Conservation (phyloP, 2,888 invertebrate species). For the Tuta absoluta region DNA sequence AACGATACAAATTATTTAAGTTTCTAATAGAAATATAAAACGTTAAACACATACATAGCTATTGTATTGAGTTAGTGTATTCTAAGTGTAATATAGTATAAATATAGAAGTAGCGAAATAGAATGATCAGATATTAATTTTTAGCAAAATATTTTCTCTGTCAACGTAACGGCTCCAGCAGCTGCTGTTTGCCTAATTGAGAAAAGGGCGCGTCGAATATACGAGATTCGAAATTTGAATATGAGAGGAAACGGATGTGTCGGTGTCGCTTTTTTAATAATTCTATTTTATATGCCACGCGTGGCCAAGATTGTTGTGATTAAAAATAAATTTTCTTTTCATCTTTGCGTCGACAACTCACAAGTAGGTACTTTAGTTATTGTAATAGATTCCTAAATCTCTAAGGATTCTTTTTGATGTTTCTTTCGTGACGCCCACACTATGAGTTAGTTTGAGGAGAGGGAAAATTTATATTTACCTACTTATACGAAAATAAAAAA, state of each 20-base stretch:
- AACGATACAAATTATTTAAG: no score
- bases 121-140: no score
- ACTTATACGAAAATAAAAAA: background rate
- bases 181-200: conserved; percentile 48
- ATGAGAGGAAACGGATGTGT: conserved; percentile 74
- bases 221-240: conserved; percentile 47
- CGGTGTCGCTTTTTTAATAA: conserved; percentile 73
- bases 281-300: conserved; percentile 67
- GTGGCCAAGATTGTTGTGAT: conserved; percentile 60
- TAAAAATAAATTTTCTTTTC: conserved; percentile 72
- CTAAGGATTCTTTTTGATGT: conserved; percentile 60
- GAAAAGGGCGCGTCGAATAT: conserved; percentile 46
- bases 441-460: background rate
- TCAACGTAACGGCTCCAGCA: background rate
- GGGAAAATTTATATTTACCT: background rate
- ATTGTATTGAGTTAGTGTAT: no score
- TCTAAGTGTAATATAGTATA: no score
- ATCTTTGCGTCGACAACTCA: conserved; percentile 55
- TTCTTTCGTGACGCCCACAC: conserved; percentile 40
- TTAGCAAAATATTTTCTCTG: no score
- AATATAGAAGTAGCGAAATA: no score
- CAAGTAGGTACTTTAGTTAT: conserved; percentile 38
- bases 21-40: no score
- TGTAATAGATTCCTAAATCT: conserved; percentile 58
- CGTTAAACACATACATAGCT: no score